Percentiles rank a stretch among this genome's conserved stretches.
Evolutionary conservation across 2,113 vertebrate species (phyloP).

Genomic region (Aleadryas rufinucha): DNA sequence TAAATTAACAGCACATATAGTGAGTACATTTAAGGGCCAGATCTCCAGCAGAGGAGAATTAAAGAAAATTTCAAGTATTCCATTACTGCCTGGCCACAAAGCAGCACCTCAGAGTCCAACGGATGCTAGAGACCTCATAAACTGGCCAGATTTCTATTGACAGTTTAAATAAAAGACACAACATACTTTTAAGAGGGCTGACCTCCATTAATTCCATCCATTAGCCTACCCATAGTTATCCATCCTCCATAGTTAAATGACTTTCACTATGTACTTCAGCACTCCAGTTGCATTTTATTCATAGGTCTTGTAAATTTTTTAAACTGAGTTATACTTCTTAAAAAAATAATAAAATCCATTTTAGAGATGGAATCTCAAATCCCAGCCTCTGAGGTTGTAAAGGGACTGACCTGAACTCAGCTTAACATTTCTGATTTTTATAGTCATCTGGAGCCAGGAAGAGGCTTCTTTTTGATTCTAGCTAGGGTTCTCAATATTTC

Average conservation of each 20-base stretch:
- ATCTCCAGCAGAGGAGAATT: not conserved
- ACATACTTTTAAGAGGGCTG: not conserved
- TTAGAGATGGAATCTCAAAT: not conserved
- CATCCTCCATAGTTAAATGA: not conserved
- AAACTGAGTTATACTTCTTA: not conserved
- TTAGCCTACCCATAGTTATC: not conserved
- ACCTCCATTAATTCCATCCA: not conserved
- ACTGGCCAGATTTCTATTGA: not conserved
- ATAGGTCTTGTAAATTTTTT: not conserved
- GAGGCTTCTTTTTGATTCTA: not conserved
- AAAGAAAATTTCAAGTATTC: not conserved
- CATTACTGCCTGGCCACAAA: not conserved
- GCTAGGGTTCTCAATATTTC: not conserved
- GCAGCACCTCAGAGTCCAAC: not conserved
- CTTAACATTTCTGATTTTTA: not conserved
- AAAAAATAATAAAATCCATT: not conserved
- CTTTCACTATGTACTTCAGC: not conserved
- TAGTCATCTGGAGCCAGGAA: not conserved
- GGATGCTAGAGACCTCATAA: not conserved
- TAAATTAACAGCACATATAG: not conserved
- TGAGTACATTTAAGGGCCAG: not conserved
- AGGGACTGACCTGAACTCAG: not conserved
- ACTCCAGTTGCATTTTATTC: not conserved
- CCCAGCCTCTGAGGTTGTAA: not conserved
- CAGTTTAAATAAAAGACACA: not conserved